These are phyloP conservation scores for Elephantulus edwardii DNA, from an alignment of 2,113 vertebrate species.

Conservation along the genomic window DNA sequence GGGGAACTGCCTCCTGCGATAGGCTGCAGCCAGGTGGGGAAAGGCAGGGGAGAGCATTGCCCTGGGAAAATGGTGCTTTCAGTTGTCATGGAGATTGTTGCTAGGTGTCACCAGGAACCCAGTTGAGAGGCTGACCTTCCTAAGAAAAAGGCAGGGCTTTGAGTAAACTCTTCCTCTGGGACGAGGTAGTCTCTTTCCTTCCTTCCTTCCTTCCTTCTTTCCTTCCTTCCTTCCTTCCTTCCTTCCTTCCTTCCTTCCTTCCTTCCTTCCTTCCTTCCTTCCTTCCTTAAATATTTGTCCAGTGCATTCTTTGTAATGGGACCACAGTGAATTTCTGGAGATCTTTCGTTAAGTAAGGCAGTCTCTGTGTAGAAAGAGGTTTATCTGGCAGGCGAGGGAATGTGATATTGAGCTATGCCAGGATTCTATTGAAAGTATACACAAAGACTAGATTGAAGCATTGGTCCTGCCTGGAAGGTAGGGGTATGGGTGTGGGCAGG, in stretches of 20 bases:
- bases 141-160: slow-evolving; percentile 17
- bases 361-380: not conserved
- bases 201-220: not conserved
- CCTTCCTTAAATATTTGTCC: not conserved
- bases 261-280: not conserved
- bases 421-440: not conserved
- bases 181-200: not conserved
- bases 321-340: not conserved
- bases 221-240: not conserved
- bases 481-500: not conserved
- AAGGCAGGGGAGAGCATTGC: not conserved
- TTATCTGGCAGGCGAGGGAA: not conserved
- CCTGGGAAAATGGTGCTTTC: slow-evolving; percentile 53
- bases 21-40: slow-evolving; percentile 46
- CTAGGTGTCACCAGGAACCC: slow-evolving; percentile 40
- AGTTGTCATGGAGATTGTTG: slow-evolving; percentile 71
- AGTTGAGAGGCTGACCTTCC: slow-evolving; percentile 46
- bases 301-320: not conserved
- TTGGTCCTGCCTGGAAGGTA: not conserved
- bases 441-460: too few species aligned
- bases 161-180: slow-evolving; percentile 12
- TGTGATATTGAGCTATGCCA: not conserved
- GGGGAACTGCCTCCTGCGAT: not conserved
- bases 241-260: not conserved
- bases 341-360: slow-evolving; percentile 19